A percentile compares a stretch with the other conserved stretches of the same genome.
Conservation (phyloP, 2,888 invertebrate species). For the Drosophila multiciliata region DNA sequence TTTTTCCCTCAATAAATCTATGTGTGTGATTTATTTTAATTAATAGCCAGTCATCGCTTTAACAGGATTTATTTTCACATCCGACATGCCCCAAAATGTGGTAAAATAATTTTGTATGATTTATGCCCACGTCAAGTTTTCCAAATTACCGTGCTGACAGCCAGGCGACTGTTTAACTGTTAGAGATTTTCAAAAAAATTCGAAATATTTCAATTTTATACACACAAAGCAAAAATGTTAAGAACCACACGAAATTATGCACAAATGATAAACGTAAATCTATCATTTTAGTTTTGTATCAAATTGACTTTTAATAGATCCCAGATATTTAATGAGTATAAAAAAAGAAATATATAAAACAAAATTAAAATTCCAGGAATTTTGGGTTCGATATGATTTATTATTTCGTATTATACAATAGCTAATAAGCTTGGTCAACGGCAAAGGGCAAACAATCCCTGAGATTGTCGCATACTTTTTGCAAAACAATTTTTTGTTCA, state of each 20-base stretch:
- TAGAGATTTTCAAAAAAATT: constrained; percentile 2
- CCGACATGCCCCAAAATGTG: constrained; percentile 21
- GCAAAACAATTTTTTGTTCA: constrained; percentile 33
- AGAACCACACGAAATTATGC: not conserved
- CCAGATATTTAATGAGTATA: not conserved
- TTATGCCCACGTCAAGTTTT: constrained; percentile 42
- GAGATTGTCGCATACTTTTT: constrained; percentile 36
- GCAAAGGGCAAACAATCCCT: constrained; percentile 19
- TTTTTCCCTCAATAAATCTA: not conserved
- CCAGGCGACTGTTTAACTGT: not conserved
- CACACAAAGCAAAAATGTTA: not conserved
- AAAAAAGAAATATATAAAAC: not conserved
- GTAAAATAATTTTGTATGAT: constrained; percentile 48
- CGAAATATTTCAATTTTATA: not conserved
- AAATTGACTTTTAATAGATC: not conserved
- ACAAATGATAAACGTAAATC: not conserved
- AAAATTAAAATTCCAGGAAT: not conserved
- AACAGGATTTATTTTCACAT: constrained; percentile 51
- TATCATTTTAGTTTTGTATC: not conserved
- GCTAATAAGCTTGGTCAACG: constrained; percentile 11
- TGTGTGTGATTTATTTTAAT: constrained; percentile 60
- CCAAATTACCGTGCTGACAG: constrained; percentile 12
- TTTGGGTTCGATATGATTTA: not conserved
- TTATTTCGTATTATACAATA: not conserved
- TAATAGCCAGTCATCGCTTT: constrained; percentile 62